A percentile compares a stretch with the other conserved stretches of the same genome.
Conservation (phyloP, 2,113 vertebrate species). For the Caloenas nicobarica region DNA sequence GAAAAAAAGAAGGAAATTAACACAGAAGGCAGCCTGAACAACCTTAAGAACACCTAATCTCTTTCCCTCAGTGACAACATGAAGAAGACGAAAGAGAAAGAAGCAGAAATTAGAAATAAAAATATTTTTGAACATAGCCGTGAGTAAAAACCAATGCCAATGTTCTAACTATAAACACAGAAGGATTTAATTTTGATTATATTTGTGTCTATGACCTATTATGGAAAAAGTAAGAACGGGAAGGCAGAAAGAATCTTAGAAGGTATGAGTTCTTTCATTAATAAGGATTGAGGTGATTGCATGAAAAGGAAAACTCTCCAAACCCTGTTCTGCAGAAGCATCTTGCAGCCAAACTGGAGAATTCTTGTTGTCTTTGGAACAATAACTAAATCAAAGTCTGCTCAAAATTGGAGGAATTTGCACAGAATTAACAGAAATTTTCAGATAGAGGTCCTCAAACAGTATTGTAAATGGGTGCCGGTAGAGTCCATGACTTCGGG, state of each 20-base stretch:
- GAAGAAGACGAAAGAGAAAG: neutral
- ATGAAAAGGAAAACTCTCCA: neutral
- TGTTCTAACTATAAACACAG: neutral
- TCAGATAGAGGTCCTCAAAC: neutral
- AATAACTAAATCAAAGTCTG: neutral
- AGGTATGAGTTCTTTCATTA: neutral
- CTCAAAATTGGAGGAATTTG: neutral
- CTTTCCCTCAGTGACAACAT: neutral
- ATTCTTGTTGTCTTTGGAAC: neutral
- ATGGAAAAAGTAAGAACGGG: neutral
- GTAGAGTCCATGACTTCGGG: neutral
- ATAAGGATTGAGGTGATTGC: neutral
- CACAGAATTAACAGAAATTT: neutral
- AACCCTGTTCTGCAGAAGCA: neutral
- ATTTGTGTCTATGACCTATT: neutral
- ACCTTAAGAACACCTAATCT: neutral
- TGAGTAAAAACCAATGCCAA: rapidly evolving
- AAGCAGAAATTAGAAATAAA: neutral
- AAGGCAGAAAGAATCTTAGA: neutral
- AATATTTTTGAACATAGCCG: neutral
- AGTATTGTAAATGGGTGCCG: neutral
- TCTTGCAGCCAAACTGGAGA: neutral
- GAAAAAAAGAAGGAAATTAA: neutral
- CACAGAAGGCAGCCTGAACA: neutral
- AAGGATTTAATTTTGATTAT: neutral